phyloP scores from a whole-genome alignment of 1,140 invertebrate species.

The Acromyrmex echinatior region DNA sequence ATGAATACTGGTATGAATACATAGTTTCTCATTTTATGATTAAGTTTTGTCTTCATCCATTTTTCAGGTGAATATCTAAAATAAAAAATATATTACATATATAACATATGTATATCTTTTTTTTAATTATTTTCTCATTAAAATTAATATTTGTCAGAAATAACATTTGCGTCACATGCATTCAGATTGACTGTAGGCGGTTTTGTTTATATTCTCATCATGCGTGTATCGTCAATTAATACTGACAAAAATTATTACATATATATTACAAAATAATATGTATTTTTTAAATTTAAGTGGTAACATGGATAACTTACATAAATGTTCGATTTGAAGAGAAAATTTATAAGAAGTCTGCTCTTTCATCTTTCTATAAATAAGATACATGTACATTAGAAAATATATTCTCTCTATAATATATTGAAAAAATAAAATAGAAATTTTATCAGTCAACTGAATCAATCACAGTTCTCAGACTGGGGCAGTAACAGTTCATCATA shows the following conservation, averaged over 20 bases:
- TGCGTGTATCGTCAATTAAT: slow-evolving; percentile 31
- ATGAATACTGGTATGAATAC: too few relatives aligned
- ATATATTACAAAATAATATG: not conserved
- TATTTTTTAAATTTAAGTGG: not conserved
- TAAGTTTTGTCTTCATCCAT: not conserved
- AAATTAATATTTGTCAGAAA: slow-evolving; percentile 59
- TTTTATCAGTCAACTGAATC: slow-evolving; percentile 73
- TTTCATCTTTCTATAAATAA: slow-evolving; percentile 41
- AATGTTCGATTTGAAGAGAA: not conserved
- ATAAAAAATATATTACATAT: not conserved
- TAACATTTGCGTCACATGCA: slow-evolving; percentile 72
- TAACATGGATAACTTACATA: slow-evolving; percentile 42
- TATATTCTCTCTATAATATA: not conserved
- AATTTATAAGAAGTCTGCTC: not conserved
- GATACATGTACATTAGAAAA: not conserved
- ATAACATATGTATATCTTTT: not conserved
- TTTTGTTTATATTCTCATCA: slow-evolving; percentile 73
- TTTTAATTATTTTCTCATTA: not conserved
- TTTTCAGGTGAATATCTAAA: slow-evolving; percentile 28
- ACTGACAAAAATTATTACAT: slow-evolving; percentile 13
- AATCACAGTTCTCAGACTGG: slow-evolving; percentile 81
- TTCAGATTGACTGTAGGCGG: slow-evolving; percentile 78
- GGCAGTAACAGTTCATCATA: slow-evolving; percentile 78
- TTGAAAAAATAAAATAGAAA: not conserved
- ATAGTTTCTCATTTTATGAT: not conserved